A percentile compares a stretch with the other conserved stretches of the same genome.
Conservation (phyloP, 2,888 invertebrate species). For the Onchidella celtica region DNA sequence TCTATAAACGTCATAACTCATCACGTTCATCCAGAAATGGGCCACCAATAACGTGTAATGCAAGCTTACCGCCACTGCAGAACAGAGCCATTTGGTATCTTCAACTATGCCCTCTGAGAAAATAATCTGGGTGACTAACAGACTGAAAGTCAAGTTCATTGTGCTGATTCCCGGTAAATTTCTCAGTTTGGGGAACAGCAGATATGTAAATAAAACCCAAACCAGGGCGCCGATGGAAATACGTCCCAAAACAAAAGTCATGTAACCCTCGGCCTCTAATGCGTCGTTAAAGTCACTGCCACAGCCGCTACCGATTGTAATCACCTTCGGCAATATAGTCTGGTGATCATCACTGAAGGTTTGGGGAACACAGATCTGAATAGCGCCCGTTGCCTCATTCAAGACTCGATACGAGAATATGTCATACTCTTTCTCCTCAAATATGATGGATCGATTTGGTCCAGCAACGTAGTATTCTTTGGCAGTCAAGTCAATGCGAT, state of each 20-base stretch:
- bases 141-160: constrained; percentile 76
- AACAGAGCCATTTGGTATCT: constrained; percentile 70
- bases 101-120: constrained; percentile 42
- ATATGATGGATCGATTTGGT: constrained; percentile 60
- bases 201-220: constrained; percentile 76
- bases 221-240: constrained; percentile 74
- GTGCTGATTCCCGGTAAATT: constrained; percentile 79
- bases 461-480: constrained; percentile 57
- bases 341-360: constrained; percentile 14
- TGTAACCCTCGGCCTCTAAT: constrained; percentile 62
- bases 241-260: constrained; percentile 67
- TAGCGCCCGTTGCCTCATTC: constrained; percentile 51
- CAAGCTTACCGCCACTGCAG: constrained; percentile 84
- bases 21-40: constrained; percentile 86
- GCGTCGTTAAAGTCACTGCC: constrained; percentile 56
- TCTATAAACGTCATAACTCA: constrained; percentile 82
- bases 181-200: constrained; percentile 72
- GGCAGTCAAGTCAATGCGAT: constrained; percentile 56
- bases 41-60: constrained; percentile 86
- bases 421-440: constrained; percentile 59
- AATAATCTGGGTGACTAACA: constrained; percentile 75
- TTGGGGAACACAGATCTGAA: constrained; percentile 65
- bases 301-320: constrained; percentile 53
- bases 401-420: constrained; percentile 62
- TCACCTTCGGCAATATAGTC: neutral